These are phyloP conservation scores for Ellobium chinense DNA, from an alignment of 2,888 invertebrate genomes.

Conservation along the genomic window DNA sequence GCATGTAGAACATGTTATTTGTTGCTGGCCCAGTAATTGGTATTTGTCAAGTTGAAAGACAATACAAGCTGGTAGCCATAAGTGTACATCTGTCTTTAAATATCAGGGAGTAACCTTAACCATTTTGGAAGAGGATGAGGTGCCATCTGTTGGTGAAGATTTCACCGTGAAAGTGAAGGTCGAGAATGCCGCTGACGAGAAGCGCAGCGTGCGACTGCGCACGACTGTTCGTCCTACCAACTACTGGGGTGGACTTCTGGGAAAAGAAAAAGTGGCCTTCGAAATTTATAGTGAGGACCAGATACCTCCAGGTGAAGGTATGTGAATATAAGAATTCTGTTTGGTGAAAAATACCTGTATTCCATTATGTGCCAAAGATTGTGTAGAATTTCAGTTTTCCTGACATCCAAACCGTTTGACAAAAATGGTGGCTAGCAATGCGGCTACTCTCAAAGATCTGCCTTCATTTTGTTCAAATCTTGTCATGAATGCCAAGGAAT, in stretches of 20 bases:
- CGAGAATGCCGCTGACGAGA: not conserved
- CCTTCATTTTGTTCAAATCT: too few relatives aligned
- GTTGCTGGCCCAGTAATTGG: not conserved
- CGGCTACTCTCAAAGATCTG: too few relatives aligned
- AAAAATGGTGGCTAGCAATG: too few relatives aligned
- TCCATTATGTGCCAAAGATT: too few relatives aligned
- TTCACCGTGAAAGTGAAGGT: conserved; percentile 10
- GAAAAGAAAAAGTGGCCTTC: conserved; percentile 3
- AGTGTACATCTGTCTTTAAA: not conserved
- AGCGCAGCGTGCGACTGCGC: conserved; percentile 4
- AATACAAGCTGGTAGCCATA: not conserved
- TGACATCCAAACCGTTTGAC: too few relatives aligned
- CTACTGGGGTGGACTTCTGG: conserved; percentile 28
- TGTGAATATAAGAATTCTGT: not conserved
- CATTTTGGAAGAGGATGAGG: not conserved
- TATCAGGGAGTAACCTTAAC: not conserved
- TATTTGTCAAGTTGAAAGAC: not conserved
- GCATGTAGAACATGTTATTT: too few relatives aligned
- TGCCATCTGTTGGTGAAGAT: conserved; percentile 25
- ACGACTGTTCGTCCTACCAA: conserved; percentile 1
- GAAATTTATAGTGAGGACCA: not conserved
- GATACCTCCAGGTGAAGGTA: not conserved
- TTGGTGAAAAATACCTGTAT: too few relatives aligned
- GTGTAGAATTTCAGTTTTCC: too few relatives aligned
- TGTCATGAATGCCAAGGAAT: too few relatives aligned